Base-by-base conservation (phyloP, 2,888 invertebrate genomes). In the Syritta pipiens region DNA sequence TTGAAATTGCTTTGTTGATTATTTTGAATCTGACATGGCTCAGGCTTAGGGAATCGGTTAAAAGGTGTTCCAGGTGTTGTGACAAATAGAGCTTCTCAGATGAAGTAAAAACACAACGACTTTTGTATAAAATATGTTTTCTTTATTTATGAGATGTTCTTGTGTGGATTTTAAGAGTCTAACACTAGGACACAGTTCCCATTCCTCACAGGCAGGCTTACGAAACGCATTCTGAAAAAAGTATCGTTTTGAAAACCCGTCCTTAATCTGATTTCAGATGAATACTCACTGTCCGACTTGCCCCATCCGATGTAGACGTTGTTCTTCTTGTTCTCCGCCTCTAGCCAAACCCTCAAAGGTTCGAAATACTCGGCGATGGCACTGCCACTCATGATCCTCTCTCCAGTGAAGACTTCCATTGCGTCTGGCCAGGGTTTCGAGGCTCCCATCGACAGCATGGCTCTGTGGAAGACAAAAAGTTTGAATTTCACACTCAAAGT, bases 351-450 rank as follows among this genome's bases (percentile, higher is more conserved):
- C 68, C 92, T 90, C 5, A 96, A 88, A 0, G 96, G 96, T 76
- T 91, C 90, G 88, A 96, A 96, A 88, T 95, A 96, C 86, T 96
- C 94, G 74, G 95, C 88, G 1, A 96, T 90, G 0, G 94, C 94
- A 53, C 92, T 91, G 5, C 94, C 94, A 74, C 92, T 92, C 94
- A 96, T 94, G 55, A 90, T 90, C 83, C 94, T 89, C 85, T 93
- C 92, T 0, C 95, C 96, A 0, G 95, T 96, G 20, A 96, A 90
- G 5, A 91, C 91, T 86, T 95, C 92, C 92, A 98, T 92, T 69
- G 95, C 95, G 83, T 96, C 95, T 10, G 93, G 93, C 95, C 95
- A 95, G 1, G 94, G 93, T 83, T 91, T 92, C 0, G 95, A 94
- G 0, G 93, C 91, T 1, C 95, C 95, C 90, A 95, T 88, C 79